phyloP scores from a whole-genome alignment of 2,888 invertebrate genomes.

The Rotaria macrura region DNA sequence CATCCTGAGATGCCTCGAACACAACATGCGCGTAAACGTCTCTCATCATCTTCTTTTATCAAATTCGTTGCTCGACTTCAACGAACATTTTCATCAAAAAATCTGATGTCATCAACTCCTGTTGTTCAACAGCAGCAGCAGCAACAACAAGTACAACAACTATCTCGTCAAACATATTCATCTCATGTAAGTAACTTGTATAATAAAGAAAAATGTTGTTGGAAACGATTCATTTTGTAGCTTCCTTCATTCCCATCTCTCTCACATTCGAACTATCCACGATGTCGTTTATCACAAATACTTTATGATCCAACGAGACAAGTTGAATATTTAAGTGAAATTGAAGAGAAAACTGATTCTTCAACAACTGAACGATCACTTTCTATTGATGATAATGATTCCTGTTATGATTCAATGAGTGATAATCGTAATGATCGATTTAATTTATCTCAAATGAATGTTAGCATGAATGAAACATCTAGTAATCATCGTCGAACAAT shows the following conservation, averaged over 20 bases:
- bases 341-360: neutral
- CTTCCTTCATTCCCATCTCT: neutral
- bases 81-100: neutral
- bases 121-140: neutral
- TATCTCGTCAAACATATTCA: neutral
- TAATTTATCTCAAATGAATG: neutral
- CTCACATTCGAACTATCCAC: neutral
- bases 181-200: neutral
- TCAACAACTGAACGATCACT: neutral
- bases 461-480: neutral
- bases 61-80: neutral
- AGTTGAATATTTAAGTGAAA: neutral
- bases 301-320: neutral
- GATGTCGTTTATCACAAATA: neutral
- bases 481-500: neutral
- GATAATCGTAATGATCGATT: neutral
- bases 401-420: neutral
- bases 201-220: too few relatives aligned
- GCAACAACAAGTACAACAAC: too few relatives aligned
- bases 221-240: neutral
- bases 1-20: neutral
- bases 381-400: neutral
- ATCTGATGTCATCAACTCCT: neutral
- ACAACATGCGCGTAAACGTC: neutral
- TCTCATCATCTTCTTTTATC: neutral